A percentile compares a stretch with the other conserved stretches of the same genome.
phyloP scores from a whole-genome alignment of 2,797 vertebrate species.

The Diceros bicornis region DNA sequence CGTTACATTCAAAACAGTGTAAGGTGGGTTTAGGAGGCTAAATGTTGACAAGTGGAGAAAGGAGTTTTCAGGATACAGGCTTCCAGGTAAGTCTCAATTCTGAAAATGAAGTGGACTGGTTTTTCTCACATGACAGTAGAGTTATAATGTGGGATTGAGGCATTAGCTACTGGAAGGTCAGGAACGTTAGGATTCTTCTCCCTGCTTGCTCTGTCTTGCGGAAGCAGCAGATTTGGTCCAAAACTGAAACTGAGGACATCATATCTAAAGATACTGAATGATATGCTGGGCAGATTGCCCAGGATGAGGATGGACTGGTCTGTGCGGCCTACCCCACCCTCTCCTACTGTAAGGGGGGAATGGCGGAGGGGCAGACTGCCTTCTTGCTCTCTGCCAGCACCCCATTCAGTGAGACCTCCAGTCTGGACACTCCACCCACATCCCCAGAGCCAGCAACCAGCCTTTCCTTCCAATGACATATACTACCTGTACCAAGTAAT shows the following conservation, averaged over 20 bases:
- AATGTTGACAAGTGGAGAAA: background rate
- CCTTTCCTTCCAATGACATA: background rate
- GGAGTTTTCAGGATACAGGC: background rate
- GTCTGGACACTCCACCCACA: accelerated
- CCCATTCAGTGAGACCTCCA: background rate
- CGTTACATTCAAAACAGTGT: background rate
- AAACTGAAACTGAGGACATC: background rate
- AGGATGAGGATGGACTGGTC: background rate
- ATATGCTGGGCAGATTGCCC: background rate
- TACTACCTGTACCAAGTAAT: background rate
- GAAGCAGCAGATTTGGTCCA: background rate
- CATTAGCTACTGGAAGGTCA: background rate
- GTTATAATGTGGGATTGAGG: background rate
- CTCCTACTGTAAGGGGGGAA: background rate
- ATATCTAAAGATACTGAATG: background rate
- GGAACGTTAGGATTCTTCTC: background rate
- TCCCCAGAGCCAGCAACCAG: background rate
- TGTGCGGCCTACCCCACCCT: accelerated
- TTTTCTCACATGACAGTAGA: background rate
- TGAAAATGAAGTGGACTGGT: background rate
- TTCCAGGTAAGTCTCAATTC: background rate
- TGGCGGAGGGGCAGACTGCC: accelerated
- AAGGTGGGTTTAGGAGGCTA: background rate
- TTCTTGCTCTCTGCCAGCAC: background rate
- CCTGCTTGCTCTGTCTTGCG: background rate